Conservation (phyloP, 2,888 invertebrate species). For the Ormyrus nitidulus region DNA sequence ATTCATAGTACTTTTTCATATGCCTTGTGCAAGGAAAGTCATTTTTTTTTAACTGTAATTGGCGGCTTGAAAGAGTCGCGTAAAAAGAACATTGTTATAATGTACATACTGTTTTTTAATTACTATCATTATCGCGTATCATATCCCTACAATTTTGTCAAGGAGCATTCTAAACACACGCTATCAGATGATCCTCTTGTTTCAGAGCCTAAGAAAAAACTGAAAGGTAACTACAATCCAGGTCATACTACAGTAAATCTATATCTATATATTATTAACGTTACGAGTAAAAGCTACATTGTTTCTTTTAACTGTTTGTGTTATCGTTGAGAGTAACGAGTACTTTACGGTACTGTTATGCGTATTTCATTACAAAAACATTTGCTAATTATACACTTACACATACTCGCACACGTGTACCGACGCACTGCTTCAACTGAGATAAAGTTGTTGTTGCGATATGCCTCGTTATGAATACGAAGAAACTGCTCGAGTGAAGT, state of each 20-base stretch:
- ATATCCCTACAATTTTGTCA: constrained; percentile 67
- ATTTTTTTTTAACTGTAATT: neutral
- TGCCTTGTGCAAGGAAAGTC: constrained; percentile 40
- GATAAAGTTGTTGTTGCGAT: neutral
- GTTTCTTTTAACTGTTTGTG: constrained; percentile 59
- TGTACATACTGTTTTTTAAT: constrained; percentile 27
- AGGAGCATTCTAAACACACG: constrained; percentile 75
- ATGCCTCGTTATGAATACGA: neutral
- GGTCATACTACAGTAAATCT: constrained; percentile 67
- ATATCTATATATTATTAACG: constrained; percentile 57
- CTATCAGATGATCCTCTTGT: constrained; percentile 81
- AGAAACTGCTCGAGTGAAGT: neutral
- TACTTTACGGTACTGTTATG: constrained; percentile 57
- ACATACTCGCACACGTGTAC: constrained; percentile 46
- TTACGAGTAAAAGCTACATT: constrained; percentile 60
- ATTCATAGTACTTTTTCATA: constrained; percentile 25
- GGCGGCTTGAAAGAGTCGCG: constrained; percentile 1
- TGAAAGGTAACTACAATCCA: constrained; percentile 78
- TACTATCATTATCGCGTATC: constrained; percentile 47
- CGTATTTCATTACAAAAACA: constrained; percentile 51
- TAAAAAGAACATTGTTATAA: constrained; percentile 20
- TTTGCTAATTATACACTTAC: constrained; percentile 48
- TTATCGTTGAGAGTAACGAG: constrained; percentile 55
- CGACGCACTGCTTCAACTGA: neutral
- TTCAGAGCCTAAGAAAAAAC: constrained; percentile 90